These are phyloP conservation scores for Caenorhabditis sinica DNA, from an alignment of 2,888 invertebrate species.

Conservation along the genomic window DNA sequence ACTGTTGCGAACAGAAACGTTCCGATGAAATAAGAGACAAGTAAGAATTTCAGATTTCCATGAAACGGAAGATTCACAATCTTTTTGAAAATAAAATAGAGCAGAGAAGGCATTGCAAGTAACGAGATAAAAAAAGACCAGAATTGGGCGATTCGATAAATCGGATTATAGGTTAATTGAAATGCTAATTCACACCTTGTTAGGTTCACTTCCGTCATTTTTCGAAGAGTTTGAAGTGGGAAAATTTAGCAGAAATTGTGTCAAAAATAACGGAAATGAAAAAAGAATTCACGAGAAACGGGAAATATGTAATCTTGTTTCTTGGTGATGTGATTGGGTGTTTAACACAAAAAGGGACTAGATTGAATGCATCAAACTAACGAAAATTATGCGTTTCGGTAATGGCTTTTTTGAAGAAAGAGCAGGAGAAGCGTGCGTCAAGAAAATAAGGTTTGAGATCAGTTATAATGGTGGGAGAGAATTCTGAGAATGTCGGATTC, in stretches of 20 bases:
- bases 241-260: not conserved
- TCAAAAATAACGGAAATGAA: not conserved
- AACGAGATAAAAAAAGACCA: constrained; percentile 40
- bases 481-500: not conserved
- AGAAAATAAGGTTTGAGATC: not conserved
- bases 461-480: constrained; percentile 1
- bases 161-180: constrained; percentile 41
- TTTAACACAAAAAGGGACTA: constrained; percentile 3
- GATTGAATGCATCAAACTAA: not conserved
- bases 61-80: constrained; percentile 35
- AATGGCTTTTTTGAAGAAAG: not conserved
- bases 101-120: constrained; percentile 19
- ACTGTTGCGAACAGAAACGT: constrained; percentile 14
- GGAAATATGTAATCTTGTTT: constrained; percentile 18
- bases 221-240: not conserved
- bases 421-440: not conserved
- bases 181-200: constrained; percentile 30
- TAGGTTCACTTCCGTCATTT: constrained; percentile 13
- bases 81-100: constrained; percentile 19
- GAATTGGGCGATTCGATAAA: constrained; percentile 35
- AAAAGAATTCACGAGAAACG: not conserved
- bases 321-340: not conserved
- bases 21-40: constrained; percentile 33
- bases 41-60: constrained; percentile 42
- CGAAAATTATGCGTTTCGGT: not conserved